Evolutionary conservation across 2,113 vertebrate genomes (phyloP).

Genomic region (Xiphophorus couchianus): DNA sequence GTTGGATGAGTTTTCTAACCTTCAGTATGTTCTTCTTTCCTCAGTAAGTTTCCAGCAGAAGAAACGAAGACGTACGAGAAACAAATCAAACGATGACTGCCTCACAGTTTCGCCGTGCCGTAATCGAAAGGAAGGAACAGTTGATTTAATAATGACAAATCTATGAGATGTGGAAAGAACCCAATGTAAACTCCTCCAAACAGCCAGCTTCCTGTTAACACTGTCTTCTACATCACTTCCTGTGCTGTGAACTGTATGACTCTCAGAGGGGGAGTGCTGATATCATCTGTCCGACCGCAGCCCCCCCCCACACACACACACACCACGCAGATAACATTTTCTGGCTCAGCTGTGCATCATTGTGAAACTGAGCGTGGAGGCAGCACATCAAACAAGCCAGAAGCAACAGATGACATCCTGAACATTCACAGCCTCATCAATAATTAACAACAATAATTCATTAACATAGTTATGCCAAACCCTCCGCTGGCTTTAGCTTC

Average conservation of each 20-base stretch:
- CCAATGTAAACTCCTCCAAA: constrained; percentile 21
- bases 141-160: not conserved
- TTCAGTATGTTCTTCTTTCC: not conserved
- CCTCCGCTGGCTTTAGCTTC: not conserved
- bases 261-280: not conserved
- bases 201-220: constrained; percentile 32
- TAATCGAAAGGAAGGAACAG: not conserved
- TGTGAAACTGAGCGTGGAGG: not conserved
- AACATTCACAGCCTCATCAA: not conserved
- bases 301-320: not conserved
- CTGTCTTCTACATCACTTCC: constrained; percentile 21
- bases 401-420: not conserved
- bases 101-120: not conserved
- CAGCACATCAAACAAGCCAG: not conserved
- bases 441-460: not conserved
- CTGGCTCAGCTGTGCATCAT: not conserved
- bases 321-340: not conserved
- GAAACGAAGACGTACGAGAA: not conserved
- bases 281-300: constrained; percentile 1
- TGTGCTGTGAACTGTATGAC: constrained; percentile 26
- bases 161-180: not conserved
- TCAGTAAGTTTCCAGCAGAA: not conserved
- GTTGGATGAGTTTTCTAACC: too few species aligned
- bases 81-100: not conserved
- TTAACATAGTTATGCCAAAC: not conserved